These are phyloP conservation scores for Vanacampus margaritifer DNA, from an alignment of 2,113 vertebrate species.

Conservation along the genomic window DNA sequence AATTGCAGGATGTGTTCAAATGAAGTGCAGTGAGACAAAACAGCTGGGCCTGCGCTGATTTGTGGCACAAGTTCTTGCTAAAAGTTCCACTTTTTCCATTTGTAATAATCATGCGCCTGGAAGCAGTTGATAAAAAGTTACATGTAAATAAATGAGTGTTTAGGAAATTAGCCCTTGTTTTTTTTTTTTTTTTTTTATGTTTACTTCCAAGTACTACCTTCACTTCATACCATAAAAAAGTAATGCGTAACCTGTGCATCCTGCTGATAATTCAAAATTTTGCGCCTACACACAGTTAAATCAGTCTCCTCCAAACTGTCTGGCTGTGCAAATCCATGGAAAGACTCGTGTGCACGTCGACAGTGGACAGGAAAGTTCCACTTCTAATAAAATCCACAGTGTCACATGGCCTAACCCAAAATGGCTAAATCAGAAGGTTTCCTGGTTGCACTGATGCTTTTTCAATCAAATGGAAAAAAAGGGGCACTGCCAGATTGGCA, in stretches of 20 bases:
- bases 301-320: neutral
- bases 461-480: slow-evolving; percentile 61
- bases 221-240: neutral
- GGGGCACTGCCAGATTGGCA: slow-evolving; percentile 50
- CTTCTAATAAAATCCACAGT: slow-evolving; percentile 59
- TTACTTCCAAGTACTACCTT: no score
- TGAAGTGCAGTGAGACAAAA: slow-evolving; percentile 39
- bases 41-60: slow-evolving; percentile 23
- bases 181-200: neutral
- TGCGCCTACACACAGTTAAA: slow-evolving; percentile 37
- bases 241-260: neutral
- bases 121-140: slow-evolving; percentile 35
- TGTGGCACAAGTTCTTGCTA: slow-evolving; percentile 33
- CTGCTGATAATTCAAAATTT: neutral
- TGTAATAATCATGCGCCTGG: neutral
- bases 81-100: slow-evolving; percentile 39
- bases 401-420: slow-evolving; percentile 61
- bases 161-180: no score
- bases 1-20: slow-evolving; percentile 17
- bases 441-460: slow-evolving; percentile 52
- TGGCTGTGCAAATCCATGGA: slow-evolving; percentile 44
- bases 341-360: slow-evolving; percentile 48
- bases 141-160: slow-evolving; percentile 31
- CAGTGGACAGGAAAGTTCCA: slow-evolving; percentile 63
- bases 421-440: slow-evolving; percentile 66